Evolutionary conservation across 2,113 vertebrate species (phyloP), one percentile per base, ranked within the genome.

Genomic region (Sinocyclocheilus anshuiensis): DNA sequence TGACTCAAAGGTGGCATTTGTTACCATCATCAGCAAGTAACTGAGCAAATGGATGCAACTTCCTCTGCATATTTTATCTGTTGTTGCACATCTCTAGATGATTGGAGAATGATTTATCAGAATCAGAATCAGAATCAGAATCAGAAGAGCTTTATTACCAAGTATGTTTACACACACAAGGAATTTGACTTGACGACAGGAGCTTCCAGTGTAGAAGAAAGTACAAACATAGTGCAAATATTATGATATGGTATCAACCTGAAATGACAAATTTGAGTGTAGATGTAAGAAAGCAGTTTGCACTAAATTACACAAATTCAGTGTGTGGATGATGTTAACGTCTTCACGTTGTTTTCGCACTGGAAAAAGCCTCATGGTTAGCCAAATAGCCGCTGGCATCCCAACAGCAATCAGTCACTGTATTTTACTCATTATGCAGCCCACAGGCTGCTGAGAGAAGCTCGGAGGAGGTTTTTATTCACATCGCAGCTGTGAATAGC

Each of bases 401-500:
- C 93, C 91, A 88, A 90, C 86, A 90, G 92, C 89, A 84, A 79
- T 83, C 83, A 63, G 89, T 88, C 26, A 69, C 84, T 88, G 89
- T 84, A 90, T 82, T 87, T 83, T 88, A 53, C 91, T 93, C 90
- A 91, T 95, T 93, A 93, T 91, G 90, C 91, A 88, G 81, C 79
- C 87, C 78, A 79, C 88, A 89, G 83, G 81, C 85, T 80, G 53
- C 75, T 48, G 81, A 65, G 74, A 71, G 63, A 84, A 55, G 55
- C 50, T 59, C 50, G 74, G 77, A 85, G 88, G 81, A 85, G 74
- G 72, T 83, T 61, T 87, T 87, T 42, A 83, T 86, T 81, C 65
- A 48, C 81, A 72, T 50, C 57, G 48, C 57, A 82, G 76, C 77
- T 83, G 84, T 80, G 79, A 87, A 77, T 78, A 78, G 48, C 26